Base-by-base conservation (phyloP, 1,140 invertebrate species). In the Papilio helenus region DNA sequence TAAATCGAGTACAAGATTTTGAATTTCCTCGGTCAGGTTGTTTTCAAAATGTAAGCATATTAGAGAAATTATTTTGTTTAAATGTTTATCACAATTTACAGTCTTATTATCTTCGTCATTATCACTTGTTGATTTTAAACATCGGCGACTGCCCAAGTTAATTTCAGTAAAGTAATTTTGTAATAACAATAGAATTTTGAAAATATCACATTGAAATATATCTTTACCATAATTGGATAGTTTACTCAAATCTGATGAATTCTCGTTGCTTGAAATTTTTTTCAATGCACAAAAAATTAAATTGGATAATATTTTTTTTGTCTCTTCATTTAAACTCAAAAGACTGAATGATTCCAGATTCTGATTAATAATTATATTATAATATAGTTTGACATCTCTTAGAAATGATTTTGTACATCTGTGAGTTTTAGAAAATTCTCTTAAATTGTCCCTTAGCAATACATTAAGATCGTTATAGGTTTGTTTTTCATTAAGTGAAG, bases 391-490 rank as follows among this genome's bases (percentile, higher is more conserved):
- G 9, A 34, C 26, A 29, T 68, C 26, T 29, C 61, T 12, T 68
- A 29, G 29, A 68, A 61, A 61, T 61, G 61, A 29, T 34, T 68
- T 68, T 18, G 23, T 68, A 68, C 26, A 29, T 68, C 14, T 68
- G 61, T 68, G 26, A 4, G 23, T 68, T 68, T 29, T 68, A 4
- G 14, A 68, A 29, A 29, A 68, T 16, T 68, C 26, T 29, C 26
- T 68, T 16, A 68, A 29, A 34, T 68, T 34, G 34, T 29, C 18
- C 14, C 16, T 29, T 29, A 68, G 29, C 3, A 68, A 29, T 29
- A 68, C 34, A 29, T 68, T 29, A 68, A 68, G 26, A 68, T 68
- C 14, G 61, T 68, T 68, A 68, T 16, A 29, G 14, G 61, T 68
- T 29, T 29, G 23, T 68, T 68, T 29, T 29, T 29, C 26, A 29